phyloP scores from a whole-genome alignment of 2,888 invertebrate species.

The Platycheirus albimanus region DNA sequence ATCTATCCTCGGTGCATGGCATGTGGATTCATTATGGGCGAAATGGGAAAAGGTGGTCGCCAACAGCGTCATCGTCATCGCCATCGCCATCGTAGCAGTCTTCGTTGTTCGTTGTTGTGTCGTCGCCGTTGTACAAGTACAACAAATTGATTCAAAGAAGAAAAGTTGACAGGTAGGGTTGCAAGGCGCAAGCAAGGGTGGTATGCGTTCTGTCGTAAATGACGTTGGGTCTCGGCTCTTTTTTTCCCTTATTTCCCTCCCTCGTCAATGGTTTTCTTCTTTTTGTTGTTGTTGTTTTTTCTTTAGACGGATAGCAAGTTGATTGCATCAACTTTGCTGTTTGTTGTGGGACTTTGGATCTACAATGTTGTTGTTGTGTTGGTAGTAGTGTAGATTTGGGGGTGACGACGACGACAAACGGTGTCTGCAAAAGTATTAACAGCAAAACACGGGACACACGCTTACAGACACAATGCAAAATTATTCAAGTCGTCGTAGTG shows the following conservation, averaged over 20 bases:
- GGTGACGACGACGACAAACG: slow-evolving; percentile 36
- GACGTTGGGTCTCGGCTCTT: too few relatives aligned
- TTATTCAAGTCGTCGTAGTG: slow-evolving; percentile 48
- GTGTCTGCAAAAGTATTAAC: slow-evolving; percentile 55
- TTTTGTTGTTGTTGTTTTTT: slow-evolving; percentile 79
- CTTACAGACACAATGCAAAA: slow-evolving; percentile 43
- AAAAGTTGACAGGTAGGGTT: too few relatives aligned
- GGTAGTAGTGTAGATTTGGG: slow-evolving; percentile 33
- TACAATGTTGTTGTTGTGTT: slow-evolving; percentile 31
- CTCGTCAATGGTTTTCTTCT: slow-evolving; percentile 40
- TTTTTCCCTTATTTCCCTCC: slow-evolving; percentile 1
- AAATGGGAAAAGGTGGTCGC: too few relatives aligned
- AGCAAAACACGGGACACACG: slow-evolving; percentile 31
- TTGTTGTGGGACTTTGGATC: slow-evolving; percentile 70
- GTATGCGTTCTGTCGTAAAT: too few relatives aligned
- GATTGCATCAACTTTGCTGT: slow-evolving; percentile 74
- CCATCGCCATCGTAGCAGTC: too few relatives aligned
- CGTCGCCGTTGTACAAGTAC: too few relatives aligned
- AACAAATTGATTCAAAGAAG: too few relatives aligned
- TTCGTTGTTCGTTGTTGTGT: too few relatives aligned
- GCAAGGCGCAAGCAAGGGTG: too few relatives aligned
- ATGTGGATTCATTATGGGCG: too few relatives aligned
- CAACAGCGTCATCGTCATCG: too few relatives aligned
- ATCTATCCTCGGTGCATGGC: too few relatives aligned
- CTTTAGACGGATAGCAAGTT: slow-evolving; percentile 67